Base-by-base conservation (phyloP, 1,140 invertebrate genomes). In the Sesamia nonagrioides region DNA sequence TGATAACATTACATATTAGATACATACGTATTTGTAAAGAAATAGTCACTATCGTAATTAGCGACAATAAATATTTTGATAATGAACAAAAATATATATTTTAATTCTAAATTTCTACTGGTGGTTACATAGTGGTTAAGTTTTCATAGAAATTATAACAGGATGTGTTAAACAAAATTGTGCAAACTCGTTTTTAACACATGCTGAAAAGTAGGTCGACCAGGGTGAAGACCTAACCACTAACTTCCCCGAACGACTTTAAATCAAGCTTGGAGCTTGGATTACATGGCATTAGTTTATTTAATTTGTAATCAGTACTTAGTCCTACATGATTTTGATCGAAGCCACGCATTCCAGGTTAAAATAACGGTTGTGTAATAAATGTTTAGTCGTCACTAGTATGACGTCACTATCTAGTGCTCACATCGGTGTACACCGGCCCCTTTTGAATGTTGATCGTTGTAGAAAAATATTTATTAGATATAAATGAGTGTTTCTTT, bases 31-130 rank as follows among this genome's bases (percentile, higher is more conserved):
- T 85, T 83, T 85, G 78, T 88, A 86, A 83, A 82, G 52, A 75
- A 42, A 63, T 76, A 78, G 61, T 68, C 61, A 72, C 68, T 82
- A 82, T 84, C 81, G 83, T 84, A 83, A 78, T 86, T 88, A 84
- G 84, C 61, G 84, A 90, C 85, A 88, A 88, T 88, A 87, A 89
- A 91, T 88, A 87, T 90, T 90, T 89, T 90, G 88, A 88, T 91
- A 91, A 84, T 68, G 78, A 68, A 81, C 84, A 68, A 84, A 74
- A 61, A 74, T 77, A 72, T 83, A 82, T 85, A 83, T 27, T 27
- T 1, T 77, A 78, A 77, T 79, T 83, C 72, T 81, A 87, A 88
- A 83, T 79, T 68, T 75, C 72, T 79, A 79, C 61, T 74, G 63
- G 63, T 60, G 63, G 54, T 42, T 27, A 42, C 61, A 21, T 75